Percentiles rank a stretch among this genome's conserved stretches.
Conservation (phyloP, 1,140 invertebrate genomes). For the Zaprionus nigranus region DNA sequence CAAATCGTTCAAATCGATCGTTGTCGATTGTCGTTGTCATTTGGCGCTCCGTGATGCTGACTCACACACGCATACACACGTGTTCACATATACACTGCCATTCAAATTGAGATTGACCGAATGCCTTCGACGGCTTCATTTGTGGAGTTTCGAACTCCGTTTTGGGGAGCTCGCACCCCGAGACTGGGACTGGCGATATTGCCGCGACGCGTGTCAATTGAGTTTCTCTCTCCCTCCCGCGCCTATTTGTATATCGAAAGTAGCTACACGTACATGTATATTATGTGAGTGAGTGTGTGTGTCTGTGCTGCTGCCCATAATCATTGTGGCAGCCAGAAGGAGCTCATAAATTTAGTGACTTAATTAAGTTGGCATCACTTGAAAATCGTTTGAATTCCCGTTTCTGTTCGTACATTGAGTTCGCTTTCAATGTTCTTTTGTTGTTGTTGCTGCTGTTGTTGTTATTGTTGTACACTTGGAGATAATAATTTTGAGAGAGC, state of each 20-base stretch:
- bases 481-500: slow-evolving; percentile 76
- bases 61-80: slow-evolving; percentile 25
- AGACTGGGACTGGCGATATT: neutral
- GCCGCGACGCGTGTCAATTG: slow-evolving; percentile 74
- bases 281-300: slow-evolving; percentile 15
- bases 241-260: slow-evolving; percentile 54
- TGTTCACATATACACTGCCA: neutral
- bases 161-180: slow-evolving; percentile 16
- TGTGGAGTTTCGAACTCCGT: slow-evolving; percentile 40
- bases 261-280: slow-evolving; percentile 29
- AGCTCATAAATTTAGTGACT: slow-evolving; percentile 81
- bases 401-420: neutral
- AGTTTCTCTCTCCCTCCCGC: slow-evolving; percentile 28
- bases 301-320: slow-evolving; percentile 39
- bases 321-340: slow-evolving; percentile 56
- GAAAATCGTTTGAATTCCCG: slow-evolving; percentile 78
- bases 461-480: slow-evolving; percentile 49
- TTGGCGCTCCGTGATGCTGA: slow-evolving; percentile 46
- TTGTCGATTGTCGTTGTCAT: slow-evolving; percentile 49
- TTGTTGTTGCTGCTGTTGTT: slow-evolving; percentile 28
- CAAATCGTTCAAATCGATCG: slow-evolving; percentile 85
- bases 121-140: slow-evolving; percentile 58
- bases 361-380: slow-evolving; percentile 81
- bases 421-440: slow-evolving; percentile 13
- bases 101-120: slow-evolving; percentile 51